phyloP scores from a whole-genome alignment of 2,888 invertebrate species.

The Melanostoma mellinum region DNA sequence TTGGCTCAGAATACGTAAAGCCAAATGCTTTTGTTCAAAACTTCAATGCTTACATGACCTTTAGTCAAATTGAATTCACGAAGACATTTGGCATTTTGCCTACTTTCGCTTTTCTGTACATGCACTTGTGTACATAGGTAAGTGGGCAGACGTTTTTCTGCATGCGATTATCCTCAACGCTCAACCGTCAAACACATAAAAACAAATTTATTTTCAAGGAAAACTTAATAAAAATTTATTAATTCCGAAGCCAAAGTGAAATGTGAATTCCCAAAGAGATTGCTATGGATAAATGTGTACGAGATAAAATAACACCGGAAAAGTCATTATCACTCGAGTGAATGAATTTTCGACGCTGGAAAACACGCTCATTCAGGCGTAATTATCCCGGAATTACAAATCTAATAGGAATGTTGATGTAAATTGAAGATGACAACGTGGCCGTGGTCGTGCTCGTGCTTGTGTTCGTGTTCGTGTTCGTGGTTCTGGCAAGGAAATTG shows the following conservation, averaged over 20 bases:
- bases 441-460: neutral
- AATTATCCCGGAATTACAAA: slow-evolving; percentile 29
- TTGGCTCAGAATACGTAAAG: slow-evolving; percentile 20
- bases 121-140: slow-evolving; percentile 5
- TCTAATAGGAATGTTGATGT: neutral
- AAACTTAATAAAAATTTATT: slow-evolving; percentile 25
- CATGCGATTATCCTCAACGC: slow-evolving; percentile 39
- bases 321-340: slow-evolving; percentile 51
- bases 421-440: neutral
- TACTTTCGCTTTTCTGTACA: slow-evolving; percentile 6
- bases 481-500: neutral
- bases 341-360: slow-evolving; percentile 31
- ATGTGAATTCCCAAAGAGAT: neutral
- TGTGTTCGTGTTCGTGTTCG: neutral
- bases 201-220: slow-evolving; percentile 16
- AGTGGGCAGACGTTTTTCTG: slow-evolving; percentile 3
- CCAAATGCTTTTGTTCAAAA: slow-evolving; percentile 15
- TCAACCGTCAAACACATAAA: slow-evolving; percentile 41
- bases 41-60: slow-evolving; percentile 55
- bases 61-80: slow-evolving; percentile 53
- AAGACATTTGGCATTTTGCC: slow-evolving; percentile 61
- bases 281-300: neutral
- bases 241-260: slow-evolving; percentile 22
- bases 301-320: slow-evolving; percentile 43
- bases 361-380: slow-evolving; percentile 42